These are phyloP conservation scores for Entelurus aequoreus DNA, from an alignment of 2,113 vertebrate species.

Conservation along the genomic window DNA sequence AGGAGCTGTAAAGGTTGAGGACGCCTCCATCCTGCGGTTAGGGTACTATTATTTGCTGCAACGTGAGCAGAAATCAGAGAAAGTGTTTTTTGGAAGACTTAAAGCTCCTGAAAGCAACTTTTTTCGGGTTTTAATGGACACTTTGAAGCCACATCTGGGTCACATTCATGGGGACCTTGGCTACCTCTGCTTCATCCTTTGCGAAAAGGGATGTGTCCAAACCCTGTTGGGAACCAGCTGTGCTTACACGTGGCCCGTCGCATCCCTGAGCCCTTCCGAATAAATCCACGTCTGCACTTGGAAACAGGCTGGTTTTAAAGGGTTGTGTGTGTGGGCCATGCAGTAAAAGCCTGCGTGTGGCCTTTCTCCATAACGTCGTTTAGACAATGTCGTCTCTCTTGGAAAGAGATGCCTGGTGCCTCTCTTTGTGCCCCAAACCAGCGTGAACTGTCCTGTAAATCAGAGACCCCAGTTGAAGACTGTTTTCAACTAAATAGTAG, in stretches of 20 bases:
- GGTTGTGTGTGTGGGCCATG: conserved; percentile 24
- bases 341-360: conserved; percentile 59
- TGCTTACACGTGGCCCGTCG: conserved; percentile 1
- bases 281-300: conserved; percentile 25
- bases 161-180: conserved; percentile 17
- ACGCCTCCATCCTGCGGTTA: conserved; percentile 41
- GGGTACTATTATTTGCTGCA: conserved; percentile 17
- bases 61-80: conserved; percentile 18
- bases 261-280: conserved; percentile 16
- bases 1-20: conserved; percentile 27
- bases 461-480: neutral
- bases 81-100: conserved; percentile 8
- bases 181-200: conserved; percentile 12
- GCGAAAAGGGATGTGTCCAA: conserved; percentile 10
- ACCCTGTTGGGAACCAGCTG: conserved; percentile 14
- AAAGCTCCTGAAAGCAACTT: conserved; percentile 6
- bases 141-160: conserved; percentile 41
- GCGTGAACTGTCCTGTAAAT: conserved; percentile 36
- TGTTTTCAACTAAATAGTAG: neutral
- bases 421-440: conserved; percentile 39
- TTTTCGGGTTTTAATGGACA: conserved; percentile 12
- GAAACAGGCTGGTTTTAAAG: conserved; percentile 29
- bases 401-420: conserved; percentile 43
- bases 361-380: conserved; percentile 35
- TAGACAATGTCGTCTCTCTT: conserved; percentile 48